These are phyloP conservation scores for Psix sp. DNA, from an alignment of 1,140 invertebrate genomes.

Conservation along the genomic window DNA sequence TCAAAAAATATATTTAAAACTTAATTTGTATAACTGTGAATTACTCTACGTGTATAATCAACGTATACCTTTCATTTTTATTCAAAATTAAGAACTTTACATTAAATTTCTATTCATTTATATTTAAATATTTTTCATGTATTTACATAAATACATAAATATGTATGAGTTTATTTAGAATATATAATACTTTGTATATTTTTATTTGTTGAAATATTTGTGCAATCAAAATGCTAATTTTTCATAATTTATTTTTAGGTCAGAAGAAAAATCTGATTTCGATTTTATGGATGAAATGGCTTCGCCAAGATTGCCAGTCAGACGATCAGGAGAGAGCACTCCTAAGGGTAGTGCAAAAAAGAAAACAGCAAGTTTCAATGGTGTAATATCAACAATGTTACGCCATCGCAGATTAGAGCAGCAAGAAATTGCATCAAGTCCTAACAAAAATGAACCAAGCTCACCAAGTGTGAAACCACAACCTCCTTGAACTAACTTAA, in stretches of 20 bases:
- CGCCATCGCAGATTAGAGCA: constrained; percentile 82
- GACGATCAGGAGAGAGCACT: constrained; percentile 80
- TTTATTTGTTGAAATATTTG: too few relatives aligned
- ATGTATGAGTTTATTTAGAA: too few relatives aligned
- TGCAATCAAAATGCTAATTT: not conserved
- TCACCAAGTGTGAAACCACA: constrained; percentile 67
- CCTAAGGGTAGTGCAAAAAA: constrained; percentile 85
- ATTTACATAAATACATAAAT: too few relatives aligned
- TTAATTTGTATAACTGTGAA: too few relatives aligned
- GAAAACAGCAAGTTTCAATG: constrained; percentile 85
- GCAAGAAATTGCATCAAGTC: constrained; percentile 73
- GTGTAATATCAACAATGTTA: constrained; percentile 85
- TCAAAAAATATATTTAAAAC: too few relatives aligned
- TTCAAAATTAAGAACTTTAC: too few relatives aligned
- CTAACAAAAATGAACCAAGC: constrained; percentile 69
- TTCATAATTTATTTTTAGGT: constrained; percentile 58
- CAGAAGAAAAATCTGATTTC: constrained; percentile 82
- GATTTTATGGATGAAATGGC: constrained; percentile 87
- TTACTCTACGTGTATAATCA: too few relatives aligned
- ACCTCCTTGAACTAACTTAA: constrained; percentile 24
- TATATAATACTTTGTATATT: too few relatives aligned
- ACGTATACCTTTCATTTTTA: too few relatives aligned
- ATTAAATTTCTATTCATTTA: too few relatives aligned
- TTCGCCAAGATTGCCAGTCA: constrained; percentile 80
- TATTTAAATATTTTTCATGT: too few relatives aligned